Evolutionary conservation across 2,797 vertebrate genomes (phyloP).

Genomic region (Echeneis naucrates): DNA sequence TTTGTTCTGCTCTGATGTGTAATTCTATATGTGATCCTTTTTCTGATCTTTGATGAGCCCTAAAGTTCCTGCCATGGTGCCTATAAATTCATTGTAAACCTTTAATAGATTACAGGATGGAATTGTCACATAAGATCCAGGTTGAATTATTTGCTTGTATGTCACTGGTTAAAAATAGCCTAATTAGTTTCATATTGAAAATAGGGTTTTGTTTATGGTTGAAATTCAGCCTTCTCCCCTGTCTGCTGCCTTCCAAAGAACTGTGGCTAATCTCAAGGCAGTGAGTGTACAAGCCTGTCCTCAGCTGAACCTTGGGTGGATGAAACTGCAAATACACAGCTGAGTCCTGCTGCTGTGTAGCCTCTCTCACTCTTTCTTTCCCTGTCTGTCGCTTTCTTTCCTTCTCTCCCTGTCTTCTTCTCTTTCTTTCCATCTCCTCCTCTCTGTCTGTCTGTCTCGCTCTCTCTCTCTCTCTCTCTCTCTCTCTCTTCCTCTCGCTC

Average conservation of each 20-base stretch:
- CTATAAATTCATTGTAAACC: constrained; percentile 14
- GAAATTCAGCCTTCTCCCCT: constrained; percentile 39
- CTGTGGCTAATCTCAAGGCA: constrained; percentile 72
- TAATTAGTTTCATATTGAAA: constrained; percentile 14
- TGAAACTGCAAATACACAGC: constrained; percentile 70
- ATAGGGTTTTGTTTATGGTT: constrained; percentile 36
- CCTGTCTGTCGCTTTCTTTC: constrained; percentile 29
- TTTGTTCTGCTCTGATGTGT: constrained; percentile 53
- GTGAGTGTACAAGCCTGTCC: constrained; percentile 71
- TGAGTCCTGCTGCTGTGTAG: constrained; percentile 59
- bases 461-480: constrained; percentile 1
- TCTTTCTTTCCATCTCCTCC: too few relatives aligned
- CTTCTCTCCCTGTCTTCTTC: too few relatives aligned
- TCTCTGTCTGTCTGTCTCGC: too few relatives aligned
- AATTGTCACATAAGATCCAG: background rate
- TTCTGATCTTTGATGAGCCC: constrained; percentile 26
- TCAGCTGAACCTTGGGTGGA: constrained; percentile 75
- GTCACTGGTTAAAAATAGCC: background rate
- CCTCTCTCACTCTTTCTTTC: constrained; percentile 42
- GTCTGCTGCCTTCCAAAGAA: constrained; percentile 54
- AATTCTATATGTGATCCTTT: constrained; percentile 55
- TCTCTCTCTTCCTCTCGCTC: constrained; percentile 1
- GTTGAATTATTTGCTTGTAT: background rate
- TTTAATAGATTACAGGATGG: background rate
- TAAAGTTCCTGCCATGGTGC: constrained; percentile 42